Percentiles rank a stretch among this genome's conserved stretches.
phyloP scores from a whole-genome alignment of 2,113 vertebrate species.

The Nothocercus nigrocapillus region DNA sequence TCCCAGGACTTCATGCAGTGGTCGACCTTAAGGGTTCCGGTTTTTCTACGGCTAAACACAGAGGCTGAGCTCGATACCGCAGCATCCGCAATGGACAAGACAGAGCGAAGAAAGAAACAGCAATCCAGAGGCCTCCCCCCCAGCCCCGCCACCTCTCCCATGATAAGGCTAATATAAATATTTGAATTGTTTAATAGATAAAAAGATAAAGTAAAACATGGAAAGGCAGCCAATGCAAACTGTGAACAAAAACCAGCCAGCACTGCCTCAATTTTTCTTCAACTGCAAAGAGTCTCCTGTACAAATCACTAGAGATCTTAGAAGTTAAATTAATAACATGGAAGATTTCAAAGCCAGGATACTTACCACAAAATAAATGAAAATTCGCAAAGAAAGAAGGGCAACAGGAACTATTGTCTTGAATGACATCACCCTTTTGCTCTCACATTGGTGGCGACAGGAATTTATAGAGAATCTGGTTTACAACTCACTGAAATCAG shows the following conservation, averaged over 20 bases:
- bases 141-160: too few relatives aligned
- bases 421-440: background rate
- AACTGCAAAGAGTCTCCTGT: background rate
- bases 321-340: background rate
- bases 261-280: background rate
- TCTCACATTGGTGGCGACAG: background rate
- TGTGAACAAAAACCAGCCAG: slow-evolving; percentile 3
- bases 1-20: background rate
- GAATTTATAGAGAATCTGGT: background rate
- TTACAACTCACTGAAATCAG: background rate
- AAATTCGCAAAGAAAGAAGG: background rate
- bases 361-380: background rate
- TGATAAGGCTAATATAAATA: background rate
- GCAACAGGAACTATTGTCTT: background rate
- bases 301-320: background rate
- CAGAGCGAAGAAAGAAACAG: background rate
- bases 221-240: background rate
- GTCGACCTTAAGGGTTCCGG: slow-evolving; percentile 4
- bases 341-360: background rate
- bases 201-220: background rate
- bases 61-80: background rate
- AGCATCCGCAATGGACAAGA: background rate
- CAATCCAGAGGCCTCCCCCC: too few relatives aligned
- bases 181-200: background rate
- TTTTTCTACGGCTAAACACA: background rate